Evolutionary conservation across 1,140 invertebrate genomes (phyloP).

Genomic region (Megalonaias nervosa): DNA sequence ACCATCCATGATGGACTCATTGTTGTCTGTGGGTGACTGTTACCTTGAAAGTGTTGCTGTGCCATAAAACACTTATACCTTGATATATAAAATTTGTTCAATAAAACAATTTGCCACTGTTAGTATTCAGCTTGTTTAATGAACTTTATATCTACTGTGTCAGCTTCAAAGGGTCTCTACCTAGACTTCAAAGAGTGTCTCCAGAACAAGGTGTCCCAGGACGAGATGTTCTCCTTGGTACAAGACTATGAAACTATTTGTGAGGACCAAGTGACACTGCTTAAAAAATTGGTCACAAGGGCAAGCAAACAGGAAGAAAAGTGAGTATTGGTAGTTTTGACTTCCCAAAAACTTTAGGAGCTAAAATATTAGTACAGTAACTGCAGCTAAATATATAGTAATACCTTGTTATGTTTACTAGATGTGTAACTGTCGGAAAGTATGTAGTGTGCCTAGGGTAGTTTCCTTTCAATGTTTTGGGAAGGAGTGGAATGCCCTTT

Average conservation of each 20-base stretch:
- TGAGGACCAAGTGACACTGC: constrained; percentile 51
- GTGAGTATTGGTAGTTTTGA: constrained; percentile 36
- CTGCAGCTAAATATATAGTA: too few relatives aligned
- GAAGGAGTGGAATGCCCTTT: too few relatives aligned
- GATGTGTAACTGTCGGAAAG: too few relatives aligned
- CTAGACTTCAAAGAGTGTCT: constrained; percentile 55
- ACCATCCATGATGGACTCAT: not conserved
- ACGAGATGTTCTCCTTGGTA: constrained; percentile 54
- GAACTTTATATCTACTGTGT: not conserved
- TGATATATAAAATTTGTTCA: not conserved
- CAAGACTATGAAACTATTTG: constrained; percentile 55
- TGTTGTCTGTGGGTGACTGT: not conserved
- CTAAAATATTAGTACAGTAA: too few relatives aligned
- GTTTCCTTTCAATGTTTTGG: too few relatives aligned
- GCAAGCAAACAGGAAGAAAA: constrained; percentile 52
- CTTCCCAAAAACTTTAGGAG: too few relatives aligned
- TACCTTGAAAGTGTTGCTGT: not conserved
- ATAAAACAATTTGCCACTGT: too few relatives aligned
- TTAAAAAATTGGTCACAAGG: constrained; percentile 54
- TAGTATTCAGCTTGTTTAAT: not conserved
- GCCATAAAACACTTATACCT: too few relatives aligned
- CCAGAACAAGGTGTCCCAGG: constrained; percentile 37
- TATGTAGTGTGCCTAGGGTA: too few relatives aligned
- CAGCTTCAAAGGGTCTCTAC: constrained; percentile 61
- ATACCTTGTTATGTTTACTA: too few relatives aligned